Percentiles rank a stretch among this genome's conserved stretches.
phyloP scores from a whole-genome alignment of 2,113 vertebrate genomes.

The Lophura nycthemera region DNA sequence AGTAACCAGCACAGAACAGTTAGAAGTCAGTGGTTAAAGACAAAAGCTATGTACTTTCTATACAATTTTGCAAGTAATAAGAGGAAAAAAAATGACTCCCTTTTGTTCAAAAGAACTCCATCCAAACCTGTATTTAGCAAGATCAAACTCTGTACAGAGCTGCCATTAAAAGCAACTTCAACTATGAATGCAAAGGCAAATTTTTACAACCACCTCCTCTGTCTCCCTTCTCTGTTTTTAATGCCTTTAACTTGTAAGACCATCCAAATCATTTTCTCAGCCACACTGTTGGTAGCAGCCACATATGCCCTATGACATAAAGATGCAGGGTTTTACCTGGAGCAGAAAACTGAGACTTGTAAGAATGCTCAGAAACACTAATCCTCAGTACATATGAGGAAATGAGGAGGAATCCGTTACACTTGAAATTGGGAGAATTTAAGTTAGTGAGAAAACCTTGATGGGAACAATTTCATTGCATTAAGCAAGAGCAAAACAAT shows the following conservation, averaged over 20 bases:
- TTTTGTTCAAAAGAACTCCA: background rate
- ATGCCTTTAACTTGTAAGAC: background rate
- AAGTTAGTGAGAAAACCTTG: background rate
- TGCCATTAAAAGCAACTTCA: background rate
- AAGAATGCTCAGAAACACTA: background rate
- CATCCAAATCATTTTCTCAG: background rate
- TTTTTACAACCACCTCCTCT: background rate
- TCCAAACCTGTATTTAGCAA: background rate
- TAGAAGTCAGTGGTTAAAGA: background rate
- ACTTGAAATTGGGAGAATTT: background rate
- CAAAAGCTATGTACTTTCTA: background rate
- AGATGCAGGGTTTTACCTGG: background rate
- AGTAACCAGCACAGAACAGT: background rate
- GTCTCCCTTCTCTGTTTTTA: background rate
- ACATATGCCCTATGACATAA: background rate
- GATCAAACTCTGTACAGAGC: background rate
- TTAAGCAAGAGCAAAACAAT: background rate
- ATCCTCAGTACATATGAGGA: background rate
- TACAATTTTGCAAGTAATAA: too few relatives aligned
- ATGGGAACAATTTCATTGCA: background rate
- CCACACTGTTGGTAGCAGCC: background rate
- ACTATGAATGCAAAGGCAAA: rapidly evolving
- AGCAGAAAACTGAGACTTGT: background rate
- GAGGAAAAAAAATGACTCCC: too few relatives aligned
- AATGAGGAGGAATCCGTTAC: background rate